Conservation (phyloP, 2,888 invertebrate species). For the Steromphala cineraria region DNA sequence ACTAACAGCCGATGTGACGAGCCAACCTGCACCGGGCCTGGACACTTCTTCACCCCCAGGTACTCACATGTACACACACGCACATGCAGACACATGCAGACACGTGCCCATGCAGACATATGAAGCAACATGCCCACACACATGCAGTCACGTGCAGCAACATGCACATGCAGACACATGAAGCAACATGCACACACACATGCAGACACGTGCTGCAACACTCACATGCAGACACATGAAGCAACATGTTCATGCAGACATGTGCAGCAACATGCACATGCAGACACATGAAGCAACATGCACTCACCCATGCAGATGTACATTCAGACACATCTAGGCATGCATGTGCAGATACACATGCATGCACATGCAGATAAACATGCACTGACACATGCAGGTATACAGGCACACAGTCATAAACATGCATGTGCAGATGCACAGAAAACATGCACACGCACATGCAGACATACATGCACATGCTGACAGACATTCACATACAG, state of each 20-base stretch:
- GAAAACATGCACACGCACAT: background rate
- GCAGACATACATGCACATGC: background rate
- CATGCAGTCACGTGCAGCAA: too few species aligned
- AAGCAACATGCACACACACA: background rate
- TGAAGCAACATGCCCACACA: background rate
- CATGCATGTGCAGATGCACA: background rate
- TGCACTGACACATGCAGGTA: background rate
- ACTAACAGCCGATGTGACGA: slow-evolving; percentile 12
- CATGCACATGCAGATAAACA: background rate
- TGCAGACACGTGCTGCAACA: background rate
- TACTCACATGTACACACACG: background rate
- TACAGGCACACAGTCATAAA: background rate
- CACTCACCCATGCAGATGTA: too few species aligned
- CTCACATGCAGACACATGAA: background rate
- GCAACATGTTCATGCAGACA: background rate
- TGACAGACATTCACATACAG: background rate
- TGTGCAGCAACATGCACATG: background rate
- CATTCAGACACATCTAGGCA: background rate
- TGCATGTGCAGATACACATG: background rate
- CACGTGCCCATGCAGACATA: background rate
- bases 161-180: background rate
- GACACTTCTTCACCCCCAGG: background rate
- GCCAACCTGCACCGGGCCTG: background rate
- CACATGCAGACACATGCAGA: background rate
- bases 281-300: background rate